Evolutionary conservation across 2,113 vertebrate species (phyloP).

Genomic region (Toxotes jaculatrix): DNA sequence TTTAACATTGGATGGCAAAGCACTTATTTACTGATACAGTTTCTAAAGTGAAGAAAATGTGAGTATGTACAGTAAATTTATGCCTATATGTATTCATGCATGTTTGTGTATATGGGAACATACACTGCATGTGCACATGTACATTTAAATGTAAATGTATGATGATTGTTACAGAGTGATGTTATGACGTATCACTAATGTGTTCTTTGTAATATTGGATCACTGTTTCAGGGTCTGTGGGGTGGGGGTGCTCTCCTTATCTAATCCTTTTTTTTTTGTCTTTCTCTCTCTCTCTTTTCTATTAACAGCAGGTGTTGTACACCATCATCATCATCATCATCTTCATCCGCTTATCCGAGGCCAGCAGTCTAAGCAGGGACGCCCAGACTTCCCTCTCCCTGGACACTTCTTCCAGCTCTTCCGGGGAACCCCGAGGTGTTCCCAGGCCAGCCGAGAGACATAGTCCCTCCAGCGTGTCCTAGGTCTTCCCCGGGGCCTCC

Average conservation of each 20-base stretch:
- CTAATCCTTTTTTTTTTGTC: neutral
- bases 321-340: no score
- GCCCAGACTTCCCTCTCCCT: no score
- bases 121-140: neutral
- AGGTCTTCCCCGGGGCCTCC: no score
- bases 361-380: no score
- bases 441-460: no score
- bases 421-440: no score
- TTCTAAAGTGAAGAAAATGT: neutral
- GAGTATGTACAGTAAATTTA: neutral
- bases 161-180: neutral
- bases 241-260: no score
- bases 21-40: no score
- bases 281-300: neutral
- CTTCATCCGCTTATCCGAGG: no score
- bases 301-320: neutral
- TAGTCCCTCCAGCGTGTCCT: no score
- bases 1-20: no score
- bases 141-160: neutral
- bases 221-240: neutral
- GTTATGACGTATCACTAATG: neutral
- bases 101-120: neutral
- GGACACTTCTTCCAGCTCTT: no score
- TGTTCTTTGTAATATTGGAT: neutral
- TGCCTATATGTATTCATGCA: neutral